phyloP scores from a whole-genome alignment of 2,113 vertebrate genomes.

The Lathamus discolor region DNA sequence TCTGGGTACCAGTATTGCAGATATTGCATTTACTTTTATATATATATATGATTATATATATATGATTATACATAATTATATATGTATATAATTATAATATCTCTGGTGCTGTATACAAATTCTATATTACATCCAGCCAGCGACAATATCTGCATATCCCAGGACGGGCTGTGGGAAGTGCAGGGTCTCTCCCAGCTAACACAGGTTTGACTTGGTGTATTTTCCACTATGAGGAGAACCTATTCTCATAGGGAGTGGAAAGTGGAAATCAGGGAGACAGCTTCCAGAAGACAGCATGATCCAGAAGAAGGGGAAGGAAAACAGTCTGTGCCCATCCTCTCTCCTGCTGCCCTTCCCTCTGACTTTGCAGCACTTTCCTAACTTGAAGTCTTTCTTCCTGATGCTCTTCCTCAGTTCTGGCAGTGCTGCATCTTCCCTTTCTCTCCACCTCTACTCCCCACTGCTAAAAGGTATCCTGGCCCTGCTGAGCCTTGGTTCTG shows the following conservation, averaged over 20 bases:
- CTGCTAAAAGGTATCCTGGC: background rate
- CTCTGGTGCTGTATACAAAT: background rate
- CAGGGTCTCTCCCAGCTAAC: background rate
- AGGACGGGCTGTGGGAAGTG: background rate
- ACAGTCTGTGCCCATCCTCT: background rate
- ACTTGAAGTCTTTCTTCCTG: background rate
- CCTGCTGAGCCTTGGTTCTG: background rate
- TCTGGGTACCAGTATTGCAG: background rate
- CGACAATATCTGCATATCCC: background rate
- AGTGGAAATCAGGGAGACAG: background rate
- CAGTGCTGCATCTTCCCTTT: background rate
- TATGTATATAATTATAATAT: background rate
- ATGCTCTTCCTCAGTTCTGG: background rate
- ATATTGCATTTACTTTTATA: background rate
- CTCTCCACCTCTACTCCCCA: background rate
- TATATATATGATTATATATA: background rate
- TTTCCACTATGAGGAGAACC: background rate
- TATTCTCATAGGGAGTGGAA: background rate
- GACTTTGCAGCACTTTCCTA: background rate
- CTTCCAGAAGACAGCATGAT: background rate
- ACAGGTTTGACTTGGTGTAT: background rate
- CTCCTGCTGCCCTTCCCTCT: background rate
- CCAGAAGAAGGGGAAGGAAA: background rate
- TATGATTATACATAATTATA: background rate
- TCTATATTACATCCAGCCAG: background rate